These are phyloP conservation scores for Capra hircus DNA, from an alignment of 2,113 vertebrate species.

Conservation along the genomic window DNA sequence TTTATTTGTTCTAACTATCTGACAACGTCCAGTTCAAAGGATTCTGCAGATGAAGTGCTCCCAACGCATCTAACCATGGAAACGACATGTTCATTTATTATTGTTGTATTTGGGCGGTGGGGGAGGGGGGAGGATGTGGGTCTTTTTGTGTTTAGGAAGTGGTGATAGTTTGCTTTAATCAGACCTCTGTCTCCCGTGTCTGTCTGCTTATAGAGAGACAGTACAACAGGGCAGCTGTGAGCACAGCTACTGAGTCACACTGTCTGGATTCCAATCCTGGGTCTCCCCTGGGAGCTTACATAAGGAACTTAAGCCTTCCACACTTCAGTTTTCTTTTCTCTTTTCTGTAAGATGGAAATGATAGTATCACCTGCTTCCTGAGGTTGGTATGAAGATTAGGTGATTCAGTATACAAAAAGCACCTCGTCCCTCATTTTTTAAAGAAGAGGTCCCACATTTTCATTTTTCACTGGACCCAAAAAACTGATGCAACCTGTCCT, in stretches of 20 bases:
- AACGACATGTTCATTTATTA: rapidly evolving
- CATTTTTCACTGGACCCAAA: not conserved
- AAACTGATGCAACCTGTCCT: not conserved
- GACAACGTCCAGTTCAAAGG: not conserved
- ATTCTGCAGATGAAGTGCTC: not conserved
- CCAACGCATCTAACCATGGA: not conserved
- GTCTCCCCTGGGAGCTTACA: not conserved
- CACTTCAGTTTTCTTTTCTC: not conserved
- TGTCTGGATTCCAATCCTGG: not conserved
- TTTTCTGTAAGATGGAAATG: not conserved
- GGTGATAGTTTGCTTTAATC: not conserved
- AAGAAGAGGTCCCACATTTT: not conserved
- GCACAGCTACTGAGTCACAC: not conserved
- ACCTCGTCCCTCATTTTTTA: not conserved
- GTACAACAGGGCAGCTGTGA: not conserved
- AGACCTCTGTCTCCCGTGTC: not conserved
- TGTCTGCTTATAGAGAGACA: not conserved
- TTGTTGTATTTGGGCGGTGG: not conserved
- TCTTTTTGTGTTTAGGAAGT: not conserved
- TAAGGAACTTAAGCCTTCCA: not conserved
- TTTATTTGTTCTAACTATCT: not conserved
- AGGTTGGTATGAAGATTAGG: not conserved
- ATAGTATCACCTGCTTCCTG: not conserved
- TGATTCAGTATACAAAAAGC: not conserved
- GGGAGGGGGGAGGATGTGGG: rapidly evolving